A percentile compares a stretch with the other conserved stretches of the same genome.
These are phyloP conservation scores for Cisticola juncidis DNA, from an alignment of 2,113 vertebrate genomes.

Conservation along the genomic window DNA sequence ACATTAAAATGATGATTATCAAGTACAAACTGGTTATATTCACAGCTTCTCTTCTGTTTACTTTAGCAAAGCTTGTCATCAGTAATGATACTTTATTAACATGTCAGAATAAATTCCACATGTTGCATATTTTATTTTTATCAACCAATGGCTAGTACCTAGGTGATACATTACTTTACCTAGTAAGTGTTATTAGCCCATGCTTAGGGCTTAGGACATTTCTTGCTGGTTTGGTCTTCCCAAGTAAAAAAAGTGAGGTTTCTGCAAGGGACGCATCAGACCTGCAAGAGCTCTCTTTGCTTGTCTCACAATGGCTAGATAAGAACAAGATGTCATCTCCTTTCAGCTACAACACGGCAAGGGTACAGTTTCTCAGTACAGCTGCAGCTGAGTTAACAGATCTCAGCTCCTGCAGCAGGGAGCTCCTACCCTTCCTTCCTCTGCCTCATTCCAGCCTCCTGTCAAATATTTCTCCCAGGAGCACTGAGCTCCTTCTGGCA, in stretches of 20 bases:
- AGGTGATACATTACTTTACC: not conserved
- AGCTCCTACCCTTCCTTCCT: constrained; percentile 40
- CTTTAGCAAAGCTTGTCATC: not conserved
- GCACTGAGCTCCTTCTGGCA: constrained; percentile 24
- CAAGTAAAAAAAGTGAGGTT: not conserved
- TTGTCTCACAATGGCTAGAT: not conserved
- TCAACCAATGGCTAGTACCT: not conserved
- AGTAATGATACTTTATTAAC: not conserved
- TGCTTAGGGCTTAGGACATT: not conserved
- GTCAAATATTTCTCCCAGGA: constrained; percentile 26
- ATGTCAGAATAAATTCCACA: not conserved
- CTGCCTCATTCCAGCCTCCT: constrained; percentile 50
- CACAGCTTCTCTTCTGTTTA: not conserved
- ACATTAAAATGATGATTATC: not conserved
- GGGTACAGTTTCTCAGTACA: constrained; percentile 17
- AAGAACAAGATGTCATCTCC: not conserved
- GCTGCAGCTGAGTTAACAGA: constrained; percentile 44
- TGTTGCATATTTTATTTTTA: not conserved
- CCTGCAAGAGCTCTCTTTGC: not conserved
- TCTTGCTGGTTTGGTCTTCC: not conserved
- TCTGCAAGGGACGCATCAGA: not conserved
- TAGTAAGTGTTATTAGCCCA: not conserved
- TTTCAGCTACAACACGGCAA: not conserved
- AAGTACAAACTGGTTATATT: not conserved
- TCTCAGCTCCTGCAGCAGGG: not conserved